These are phyloP conservation scores for Sapajus apella DNA, from an alignment of 2,113 vertebrate genomes.

Conservation along the genomic window DNA sequence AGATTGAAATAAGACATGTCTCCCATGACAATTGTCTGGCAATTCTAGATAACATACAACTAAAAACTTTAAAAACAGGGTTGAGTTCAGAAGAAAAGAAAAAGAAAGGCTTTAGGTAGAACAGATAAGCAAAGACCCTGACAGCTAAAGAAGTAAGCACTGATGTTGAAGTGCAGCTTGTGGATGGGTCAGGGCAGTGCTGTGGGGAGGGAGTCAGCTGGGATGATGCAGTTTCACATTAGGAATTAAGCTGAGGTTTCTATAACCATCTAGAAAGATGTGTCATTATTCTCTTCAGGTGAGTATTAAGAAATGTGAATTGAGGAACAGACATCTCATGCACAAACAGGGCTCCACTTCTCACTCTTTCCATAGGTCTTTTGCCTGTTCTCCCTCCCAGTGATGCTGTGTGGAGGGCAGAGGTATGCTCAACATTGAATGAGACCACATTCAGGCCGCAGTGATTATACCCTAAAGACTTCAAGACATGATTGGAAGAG, in stretches of 20 bases:
- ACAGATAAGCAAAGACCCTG: neutral
- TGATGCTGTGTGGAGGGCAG: neutral
- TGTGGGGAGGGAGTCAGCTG: neutral
- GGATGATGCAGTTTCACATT: neutral
- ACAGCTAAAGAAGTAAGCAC: neutral
- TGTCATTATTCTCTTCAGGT: neutral
- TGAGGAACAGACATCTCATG: neutral
- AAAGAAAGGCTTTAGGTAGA: neutral
- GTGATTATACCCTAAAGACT: neutral
- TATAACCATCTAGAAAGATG: neutral
- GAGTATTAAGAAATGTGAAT: neutral
- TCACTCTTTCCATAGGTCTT: neutral
- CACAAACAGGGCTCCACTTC: neutral
- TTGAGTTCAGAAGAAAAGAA: neutral
- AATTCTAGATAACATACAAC: neutral
- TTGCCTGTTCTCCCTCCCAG: neutral
- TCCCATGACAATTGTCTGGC: neutral
- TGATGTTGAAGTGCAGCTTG: neutral
- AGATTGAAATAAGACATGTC: neutral
- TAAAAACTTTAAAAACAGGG: neutral
- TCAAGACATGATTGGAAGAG: neutral
- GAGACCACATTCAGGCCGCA: neutral
- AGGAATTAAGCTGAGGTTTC: neutral
- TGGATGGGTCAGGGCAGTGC: fast-evolving
- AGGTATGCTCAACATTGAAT: neutral